A percentile compares a stretch with the other conserved stretches of the same genome.
Evolutionary conservation across 2,113 vertebrate genomes (phyloP).

Genomic region (Catharus fuscescens): DNA sequence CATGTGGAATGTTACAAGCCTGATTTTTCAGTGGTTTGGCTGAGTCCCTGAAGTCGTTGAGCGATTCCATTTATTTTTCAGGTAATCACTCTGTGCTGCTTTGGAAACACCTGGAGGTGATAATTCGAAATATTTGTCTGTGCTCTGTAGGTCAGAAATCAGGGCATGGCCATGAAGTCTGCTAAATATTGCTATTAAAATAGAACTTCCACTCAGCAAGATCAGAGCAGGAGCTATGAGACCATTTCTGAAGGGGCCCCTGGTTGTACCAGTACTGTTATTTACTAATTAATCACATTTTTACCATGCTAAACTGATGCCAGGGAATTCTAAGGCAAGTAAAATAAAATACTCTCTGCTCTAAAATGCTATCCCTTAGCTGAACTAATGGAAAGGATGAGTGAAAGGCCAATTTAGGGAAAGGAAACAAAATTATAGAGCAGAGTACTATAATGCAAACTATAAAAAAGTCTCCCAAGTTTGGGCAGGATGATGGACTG

Average conservation of each 20-base stretch:
- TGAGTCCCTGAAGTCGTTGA: neutral
- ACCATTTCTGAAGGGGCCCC: neutral
- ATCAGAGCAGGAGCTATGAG: neutral
- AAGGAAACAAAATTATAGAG: neutral
- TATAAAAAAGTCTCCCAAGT: neutral
- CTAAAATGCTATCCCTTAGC: neutral
- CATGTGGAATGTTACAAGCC: neutral
- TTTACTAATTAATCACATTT: constrained; percentile 23
- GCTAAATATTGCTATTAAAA: neutral
- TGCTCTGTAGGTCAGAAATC: neutral
- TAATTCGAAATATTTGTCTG: neutral
- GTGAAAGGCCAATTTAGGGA: neutral
- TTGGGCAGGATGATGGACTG: neutral
- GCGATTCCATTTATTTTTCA: constrained; percentile 12
- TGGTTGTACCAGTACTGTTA: neutral
- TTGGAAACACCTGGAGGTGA: neutral
- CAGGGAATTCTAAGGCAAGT: neutral
- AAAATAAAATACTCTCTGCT: neutral
- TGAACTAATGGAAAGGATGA: constrained; percentile 7
- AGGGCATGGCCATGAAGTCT: neutral
- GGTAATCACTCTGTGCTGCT: neutral
- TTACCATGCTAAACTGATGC: neutral
- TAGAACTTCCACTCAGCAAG: neutral
- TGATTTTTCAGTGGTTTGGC: neutral
- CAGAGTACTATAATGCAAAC: neutral